Evolutionary conservation across 1,140 invertebrate species (phyloP).

Genomic region (Carposina sasakii): DNA sequence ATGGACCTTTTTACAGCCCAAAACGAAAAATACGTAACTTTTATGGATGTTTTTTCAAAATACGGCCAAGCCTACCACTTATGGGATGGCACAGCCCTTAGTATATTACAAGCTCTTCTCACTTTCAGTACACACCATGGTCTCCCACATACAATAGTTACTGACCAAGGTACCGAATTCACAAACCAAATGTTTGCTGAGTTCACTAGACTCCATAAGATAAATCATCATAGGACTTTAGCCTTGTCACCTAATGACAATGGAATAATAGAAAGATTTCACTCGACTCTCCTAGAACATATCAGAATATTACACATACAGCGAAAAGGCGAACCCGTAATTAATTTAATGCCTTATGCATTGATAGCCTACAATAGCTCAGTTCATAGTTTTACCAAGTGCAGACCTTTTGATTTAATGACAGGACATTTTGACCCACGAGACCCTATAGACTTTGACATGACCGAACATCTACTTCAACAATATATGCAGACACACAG

Average conservation of each 20-base stretch:
- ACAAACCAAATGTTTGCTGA: conserved; percentile 21
- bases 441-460: conserved; percentile 18
- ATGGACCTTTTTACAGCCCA: conserved; percentile 15
- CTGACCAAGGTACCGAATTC: conserved; percentile 25
- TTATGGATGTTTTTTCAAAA: conserved; percentile 22
- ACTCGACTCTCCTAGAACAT: conserved; percentile 24
- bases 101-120: conserved; percentile 20
- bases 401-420: conserved; percentile 17
- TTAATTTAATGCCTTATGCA: conserved; percentile 20
- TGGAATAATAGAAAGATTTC: conserved; percentile 23
- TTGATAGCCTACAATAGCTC: conserved; percentile 20
- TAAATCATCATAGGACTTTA: conserved; percentile 20
- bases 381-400: no score
- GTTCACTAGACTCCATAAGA: conserved; percentile 22
- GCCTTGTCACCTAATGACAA: conserved; percentile 25
- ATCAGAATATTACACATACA: no score
- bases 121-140: conserved; percentile 26
- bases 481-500: conserved; percentile 18
- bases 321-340: no score
- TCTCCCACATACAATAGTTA: conserved; percentile 17
- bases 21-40: no score
- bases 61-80: conserved; percentile 21
- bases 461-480: conserved; percentile 15
- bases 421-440: conserved; percentile 20
- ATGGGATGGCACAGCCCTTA: conserved; percentile 15